Evolutionary conservation across 2,888 invertebrate genomes (phyloP).

Genomic region (Rhagium mordax): DNA sequence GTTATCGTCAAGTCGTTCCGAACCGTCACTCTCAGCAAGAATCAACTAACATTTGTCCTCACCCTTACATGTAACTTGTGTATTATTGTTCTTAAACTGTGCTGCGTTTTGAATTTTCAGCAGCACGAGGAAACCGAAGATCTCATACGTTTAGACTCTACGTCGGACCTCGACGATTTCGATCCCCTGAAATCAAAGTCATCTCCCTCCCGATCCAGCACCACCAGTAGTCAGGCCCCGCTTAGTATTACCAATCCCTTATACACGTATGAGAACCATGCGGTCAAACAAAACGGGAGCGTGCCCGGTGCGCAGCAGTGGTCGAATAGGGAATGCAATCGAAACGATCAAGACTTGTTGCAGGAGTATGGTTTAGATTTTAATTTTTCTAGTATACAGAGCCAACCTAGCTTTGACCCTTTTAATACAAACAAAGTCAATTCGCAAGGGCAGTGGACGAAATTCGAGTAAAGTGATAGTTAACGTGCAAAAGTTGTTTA

Average conservation of each 20-base stretch:
- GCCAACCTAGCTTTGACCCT: conserved; percentile 62
- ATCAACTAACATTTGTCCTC: too few species aligned
- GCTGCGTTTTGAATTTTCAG: conserved; percentile 53
- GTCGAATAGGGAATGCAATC: conserved; percentile 42
- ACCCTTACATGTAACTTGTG: too few species aligned
- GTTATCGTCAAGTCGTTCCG: too few species aligned
- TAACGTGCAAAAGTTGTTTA: conserved; percentile 41
- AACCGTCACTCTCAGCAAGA: too few species aligned
- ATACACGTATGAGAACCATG: conserved; percentile 69
- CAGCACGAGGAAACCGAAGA: conserved; percentile 72
- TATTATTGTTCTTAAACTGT: neutral
- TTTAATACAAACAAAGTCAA: conserved; percentile 68
- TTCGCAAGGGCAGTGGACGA: conserved; percentile 75
- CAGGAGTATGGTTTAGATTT: conserved; percentile 84
- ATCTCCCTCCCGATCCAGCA: conserved; percentile 53
- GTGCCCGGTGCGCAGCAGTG: conserved; percentile 61
- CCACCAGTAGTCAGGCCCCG: conserved; percentile 65
- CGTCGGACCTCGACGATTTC: conserved; percentile 78
- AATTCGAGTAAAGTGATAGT: conserved; percentile 70
- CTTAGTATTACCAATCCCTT: conserved; percentile 72
- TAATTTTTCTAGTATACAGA: conserved; percentile 62
- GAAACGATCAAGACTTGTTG: conserved; percentile 78
- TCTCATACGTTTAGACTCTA: conserved; percentile 79
- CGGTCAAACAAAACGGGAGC: conserved; percentile 69
- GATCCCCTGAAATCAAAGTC: conserved; percentile 75